These are phyloP conservation scores for Phania funesta DNA, from an alignment of 2,888 invertebrate species.

Conservation along the genomic window DNA sequence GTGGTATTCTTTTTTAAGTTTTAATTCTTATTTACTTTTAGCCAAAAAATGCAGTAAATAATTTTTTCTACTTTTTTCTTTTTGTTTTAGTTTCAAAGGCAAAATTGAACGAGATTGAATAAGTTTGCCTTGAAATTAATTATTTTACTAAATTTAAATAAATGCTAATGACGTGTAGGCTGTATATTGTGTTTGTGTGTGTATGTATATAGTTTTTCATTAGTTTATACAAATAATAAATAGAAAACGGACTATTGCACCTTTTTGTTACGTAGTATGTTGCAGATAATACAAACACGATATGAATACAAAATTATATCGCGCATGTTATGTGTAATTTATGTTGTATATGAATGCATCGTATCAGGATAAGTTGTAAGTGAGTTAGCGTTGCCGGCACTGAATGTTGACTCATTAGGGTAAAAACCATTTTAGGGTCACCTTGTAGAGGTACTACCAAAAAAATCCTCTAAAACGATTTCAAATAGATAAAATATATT, in stretches of 20 bases:
- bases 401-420: conserved; percentile 36
- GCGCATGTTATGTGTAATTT: conserved; percentile 16
- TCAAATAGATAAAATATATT: conserved; percentile 43
- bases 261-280: conserved; percentile 58
- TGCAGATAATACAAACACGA: background rate
- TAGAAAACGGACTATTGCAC: conserved; percentile 62
- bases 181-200: conserved; percentile 40
- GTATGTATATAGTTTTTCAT: background rate
- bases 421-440: conserved; percentile 83
- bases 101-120: conserved; percentile 25
- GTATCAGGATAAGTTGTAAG: conserved; percentile 29
- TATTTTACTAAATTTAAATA: conserved; percentile 53
- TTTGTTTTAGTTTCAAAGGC: conserved; percentile 37
- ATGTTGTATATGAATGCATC: conserved; percentile 27
- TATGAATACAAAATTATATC: background rate
- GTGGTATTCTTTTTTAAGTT: background rate
- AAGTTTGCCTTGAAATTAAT: conserved; percentile 31
- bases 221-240: conserved; percentile 16
- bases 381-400: conserved; percentile 33
- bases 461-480: conserved; percentile 84
- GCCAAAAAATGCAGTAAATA: background rate
- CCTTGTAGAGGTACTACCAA: conserved; percentile 88
- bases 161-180: conserved; percentile 60
- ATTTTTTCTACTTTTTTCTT: conserved; percentile 25
- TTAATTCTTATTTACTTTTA: background rate